Percentiles rank a stretch among this genome's conserved stretches.
Conservation (phyloP, 2,797 vertebrate genomes). For the Fistularia tabacaria region DNA sequence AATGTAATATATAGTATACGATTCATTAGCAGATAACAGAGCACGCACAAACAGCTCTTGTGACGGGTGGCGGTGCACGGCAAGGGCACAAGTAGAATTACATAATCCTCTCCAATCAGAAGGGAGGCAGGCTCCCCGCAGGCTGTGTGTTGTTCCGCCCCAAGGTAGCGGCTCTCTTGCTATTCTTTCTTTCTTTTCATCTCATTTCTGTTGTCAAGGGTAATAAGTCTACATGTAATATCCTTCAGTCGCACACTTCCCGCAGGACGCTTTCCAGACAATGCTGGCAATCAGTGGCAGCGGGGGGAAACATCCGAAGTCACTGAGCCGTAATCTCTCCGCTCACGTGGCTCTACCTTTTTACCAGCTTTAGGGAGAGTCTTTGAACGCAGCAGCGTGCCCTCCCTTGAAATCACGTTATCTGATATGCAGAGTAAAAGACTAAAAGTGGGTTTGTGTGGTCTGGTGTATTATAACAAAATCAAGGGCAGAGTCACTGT, state of each 20-base stretch:
- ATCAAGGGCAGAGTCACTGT: constrained; percentile 3
- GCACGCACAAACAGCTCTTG: constrained; percentile 26
- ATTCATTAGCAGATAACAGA: too few species aligned
- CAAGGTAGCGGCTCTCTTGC: constrained; percentile 40
- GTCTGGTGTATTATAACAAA: constrained; percentile 8
- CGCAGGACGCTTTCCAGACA: constrained; percentile 59
- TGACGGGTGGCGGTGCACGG: constrained; percentile 49
- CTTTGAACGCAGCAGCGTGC: constrained; percentile 18
- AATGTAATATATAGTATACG: too few species aligned
- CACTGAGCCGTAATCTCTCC: constrained; percentile 53
- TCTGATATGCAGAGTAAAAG: constrained; percentile 21
- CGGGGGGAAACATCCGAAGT: constrained; percentile 46
- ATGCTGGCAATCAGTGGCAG: constrained; percentile 56
- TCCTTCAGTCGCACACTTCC: constrained; percentile 51
- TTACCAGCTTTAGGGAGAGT: constrained; percentile 20
- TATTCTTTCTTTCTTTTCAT: constrained; percentile 62
- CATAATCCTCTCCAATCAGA: constrained; percentile 52
- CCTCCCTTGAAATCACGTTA: constrained; percentile 22
- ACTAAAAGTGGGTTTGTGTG: constrained; percentile 1
- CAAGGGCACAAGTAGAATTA: constrained; percentile 53
- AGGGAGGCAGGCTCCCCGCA: constrained; percentile 41
- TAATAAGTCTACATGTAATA: constrained; percentile 60
- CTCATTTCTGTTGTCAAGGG: constrained; percentile 59
- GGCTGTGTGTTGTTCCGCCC: constrained; percentile 45
- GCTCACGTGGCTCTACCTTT: constrained; percentile 34